These are phyloP conservation scores for Tubulanus polymorphus DNA, from an alignment of 2,888 invertebrate genomes.

Conservation along the genomic window DNA sequence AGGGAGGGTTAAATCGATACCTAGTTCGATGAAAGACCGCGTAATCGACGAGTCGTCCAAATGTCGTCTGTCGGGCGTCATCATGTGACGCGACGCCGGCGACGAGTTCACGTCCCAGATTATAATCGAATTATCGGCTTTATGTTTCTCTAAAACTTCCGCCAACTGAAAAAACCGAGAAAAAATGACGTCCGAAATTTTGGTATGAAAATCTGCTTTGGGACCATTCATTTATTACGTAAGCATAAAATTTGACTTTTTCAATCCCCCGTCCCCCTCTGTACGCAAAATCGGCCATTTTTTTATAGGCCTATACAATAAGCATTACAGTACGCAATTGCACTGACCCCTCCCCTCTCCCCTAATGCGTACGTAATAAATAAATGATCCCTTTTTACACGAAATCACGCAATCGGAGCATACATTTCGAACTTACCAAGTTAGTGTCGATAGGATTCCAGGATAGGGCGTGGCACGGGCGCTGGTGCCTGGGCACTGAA, in stretches of 20 bases:
- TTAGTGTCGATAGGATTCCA: conserved; percentile 83
- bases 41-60: conserved; percentile 24
- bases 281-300: too few species aligned
- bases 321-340: too few species aligned
- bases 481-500: conserved; percentile 74
- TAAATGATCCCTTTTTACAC: background rate
- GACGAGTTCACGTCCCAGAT: conserved; percentile 75
- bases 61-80: background rate
- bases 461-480: conserved; percentile 80
- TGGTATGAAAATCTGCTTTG: background rate
- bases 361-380: too few species aligned
- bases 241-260: too few species aligned
- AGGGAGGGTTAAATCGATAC: too few species aligned
- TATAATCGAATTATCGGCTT: conserved; percentile 81
- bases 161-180: conserved; percentile 62
- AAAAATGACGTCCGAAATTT: conserved; percentile 5
- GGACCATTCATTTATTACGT: too few species aligned
- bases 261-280: too few species aligned
- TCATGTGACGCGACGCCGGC: conserved; percentile 2
- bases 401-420: background rate
- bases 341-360: too few species aligned
- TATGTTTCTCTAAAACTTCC: conserved; percentile 82
- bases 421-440: conserved; percentile 54
- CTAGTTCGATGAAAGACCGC: conserved; percentile 67
- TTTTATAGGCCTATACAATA: background rate